Evolutionary conservation across 2,888 invertebrate genomes (phyloP), one percentile per base, ranked within the genome.

Genomic region (Drosophila nigricruria): DNA sequence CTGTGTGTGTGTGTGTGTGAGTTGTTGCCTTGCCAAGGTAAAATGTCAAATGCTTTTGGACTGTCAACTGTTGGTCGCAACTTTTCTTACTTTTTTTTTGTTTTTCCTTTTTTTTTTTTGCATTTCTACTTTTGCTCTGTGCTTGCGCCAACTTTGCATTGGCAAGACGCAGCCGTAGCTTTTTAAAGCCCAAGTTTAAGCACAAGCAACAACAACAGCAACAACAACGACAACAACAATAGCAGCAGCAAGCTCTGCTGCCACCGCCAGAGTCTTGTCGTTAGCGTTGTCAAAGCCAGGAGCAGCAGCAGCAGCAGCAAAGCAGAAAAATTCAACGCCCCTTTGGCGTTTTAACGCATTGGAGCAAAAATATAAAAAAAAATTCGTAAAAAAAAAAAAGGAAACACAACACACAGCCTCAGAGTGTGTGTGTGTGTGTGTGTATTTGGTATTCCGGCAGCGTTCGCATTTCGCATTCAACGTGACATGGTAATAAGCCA

Each of bases 21-120:
- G 70, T 58, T 73, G 77, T 78, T 80, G 70, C 72, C 75, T 81
- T 77, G 75, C 83, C 90, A 91, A 91, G 91, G 91, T 91, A 91
- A 91, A 91, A 91, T 91, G 91, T 91, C 91, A 91, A 91, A 91
- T 91, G 87, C 89, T 90, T 82, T 82, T 75, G 74, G 71, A 90
- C 88, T 89, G 90, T 89, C 91, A 89, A 84, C 86, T 87, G 88
- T 83, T 89, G 90, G 85, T 85, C 88, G 76, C 74, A 75, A 79
- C 71, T 75, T 79, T 78, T 71, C 68, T 45, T 40, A 18, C 45
- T 38, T 66, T 59, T 56, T 58, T 61, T 63, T 43, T 50, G 47
- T 42, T 52, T 42, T 56, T 72, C 64, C 42, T 54, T 43, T 40
- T 59, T 47, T 49, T 18, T 27, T 52, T 43, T 54, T 52, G 14